Percentiles rank a stretch among this genome's conserved stretches.
Evolutionary conservation across 2,888 invertebrate genomes (phyloP).

Genomic region (Incurvaria masculella): DNA sequence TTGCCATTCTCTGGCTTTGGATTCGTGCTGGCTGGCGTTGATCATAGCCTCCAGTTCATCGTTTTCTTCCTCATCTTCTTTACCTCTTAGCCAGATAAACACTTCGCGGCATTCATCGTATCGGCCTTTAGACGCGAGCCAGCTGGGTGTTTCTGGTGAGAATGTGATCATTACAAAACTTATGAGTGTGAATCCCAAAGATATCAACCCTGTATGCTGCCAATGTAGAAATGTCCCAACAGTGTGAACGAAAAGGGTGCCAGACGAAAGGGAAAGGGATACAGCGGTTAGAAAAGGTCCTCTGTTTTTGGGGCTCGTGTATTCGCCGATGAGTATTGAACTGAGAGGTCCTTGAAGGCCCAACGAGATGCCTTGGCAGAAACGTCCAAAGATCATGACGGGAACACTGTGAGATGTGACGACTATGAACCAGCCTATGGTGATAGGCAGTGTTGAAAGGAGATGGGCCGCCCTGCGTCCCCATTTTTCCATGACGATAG

Average conservation of each 20-base stretch:
- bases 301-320: conserved; percentile 57
- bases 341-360: conserved; percentile 55
- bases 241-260: conserved; percentile 60
- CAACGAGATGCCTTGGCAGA: conserved; percentile 51
- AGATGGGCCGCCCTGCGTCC: conserved; percentile 57
- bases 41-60: conserved; percentile 49
- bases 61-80: conserved; percentile 28
- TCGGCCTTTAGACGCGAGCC: conserved; percentile 60
- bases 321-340: conserved; percentile 58
- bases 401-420: conserved; percentile 41
- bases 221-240: conserved; percentile 60
- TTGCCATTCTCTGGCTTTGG: conserved; percentile 22
- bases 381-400: conserved; percentile 47
- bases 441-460: conserved; percentile 48
- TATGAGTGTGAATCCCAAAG: conserved; percentile 46
- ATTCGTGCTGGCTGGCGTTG: conserved; percentile 26
- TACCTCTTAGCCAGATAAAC: conserved; percentile 56
- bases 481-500: conserved; percentile 50
- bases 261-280: conserved; percentile 58
- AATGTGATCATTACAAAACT: conserved; percentile 51
- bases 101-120: conserved; percentile 53
- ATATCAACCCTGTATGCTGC: conserved; percentile 54
- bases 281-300: conserved; percentile 60
- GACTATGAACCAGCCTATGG: conserved; percentile 58
- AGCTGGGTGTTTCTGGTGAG: conserved; percentile 64